Percentiles rank a stretch among this genome's conserved stretches.
These are phyloP conservation scores for Equus przewalskii DNA, from an alignment of 2,113 vertebrate species.

Conservation along the genomic window DNA sequence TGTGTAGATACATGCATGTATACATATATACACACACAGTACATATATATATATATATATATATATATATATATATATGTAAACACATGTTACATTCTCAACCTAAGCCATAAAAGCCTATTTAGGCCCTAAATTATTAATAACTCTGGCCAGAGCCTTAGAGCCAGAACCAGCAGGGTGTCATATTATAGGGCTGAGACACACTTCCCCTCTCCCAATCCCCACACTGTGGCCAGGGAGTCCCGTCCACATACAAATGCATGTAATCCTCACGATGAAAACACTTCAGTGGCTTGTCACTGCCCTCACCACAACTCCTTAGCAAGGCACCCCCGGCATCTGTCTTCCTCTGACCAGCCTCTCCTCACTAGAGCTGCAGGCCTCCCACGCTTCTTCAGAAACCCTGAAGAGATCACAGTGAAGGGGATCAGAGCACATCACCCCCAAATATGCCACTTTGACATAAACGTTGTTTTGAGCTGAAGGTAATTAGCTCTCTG, in stretches of 20 bases:
- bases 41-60: background rate
- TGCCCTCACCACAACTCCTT: background rate
- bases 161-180: background rate
- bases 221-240: background rate
- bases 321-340: background rate
- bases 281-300: background rate
- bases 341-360: background rate
- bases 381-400: background rate
- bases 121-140: background rate
- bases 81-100: background rate
- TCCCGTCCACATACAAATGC: background rate
- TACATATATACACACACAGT: too few relatives aligned
- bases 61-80: background rate
- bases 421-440: background rate
- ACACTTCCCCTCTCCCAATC: background rate
- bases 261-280: background rate
- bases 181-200: background rate
- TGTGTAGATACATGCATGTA: background rate
- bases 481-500: background rate
- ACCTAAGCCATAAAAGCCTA: background rate
- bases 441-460: background rate
- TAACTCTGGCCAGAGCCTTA: background rate
- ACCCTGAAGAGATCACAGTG: background rate
- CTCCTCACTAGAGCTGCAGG: background rate
- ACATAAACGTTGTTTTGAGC: background rate